These are phyloP conservation scores for Muntiacus reevesi DNA, from an alignment of 2,113 vertebrate genomes.

Conservation along the genomic window DNA sequence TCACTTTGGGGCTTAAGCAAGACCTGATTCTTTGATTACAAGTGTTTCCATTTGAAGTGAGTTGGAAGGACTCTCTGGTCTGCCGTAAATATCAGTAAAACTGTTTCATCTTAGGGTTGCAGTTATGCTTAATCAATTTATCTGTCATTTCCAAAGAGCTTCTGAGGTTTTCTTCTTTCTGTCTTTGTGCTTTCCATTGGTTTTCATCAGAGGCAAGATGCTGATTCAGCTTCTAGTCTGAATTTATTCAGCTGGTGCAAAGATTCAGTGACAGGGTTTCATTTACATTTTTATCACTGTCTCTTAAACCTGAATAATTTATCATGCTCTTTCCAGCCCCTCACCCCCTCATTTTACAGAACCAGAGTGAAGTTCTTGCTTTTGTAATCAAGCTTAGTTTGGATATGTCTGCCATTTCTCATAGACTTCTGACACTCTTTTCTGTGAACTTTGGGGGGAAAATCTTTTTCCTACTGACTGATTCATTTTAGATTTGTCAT, in stretches of 20 bases:
- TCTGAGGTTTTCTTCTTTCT: constrained; percentile 33
- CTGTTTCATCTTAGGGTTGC: not conserved
- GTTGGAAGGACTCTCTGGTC: not conserved
- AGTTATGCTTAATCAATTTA: constrained; percentile 5
- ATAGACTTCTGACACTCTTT: not conserved
- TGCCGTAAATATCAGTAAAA: not conserved
- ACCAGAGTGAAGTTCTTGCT: constrained; percentile 15
- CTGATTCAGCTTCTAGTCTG: constrained; percentile 62
- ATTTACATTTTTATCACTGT: constrained; percentile 68
- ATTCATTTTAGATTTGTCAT: not conserved
- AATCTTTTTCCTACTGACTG: not conserved
- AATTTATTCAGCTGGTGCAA: constrained; percentile 64
- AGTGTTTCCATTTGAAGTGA: not conserved
- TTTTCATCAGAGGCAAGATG: constrained; percentile 58
- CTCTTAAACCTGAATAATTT: constrained; percentile 69
- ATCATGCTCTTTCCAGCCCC: constrained; percentile 8
- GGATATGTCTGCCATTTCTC: constrained; percentile 16
- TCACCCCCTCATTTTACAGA: not conserved
- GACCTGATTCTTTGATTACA: constrained; percentile 42
- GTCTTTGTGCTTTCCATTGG: constrained; percentile 16
- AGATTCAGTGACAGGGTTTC: constrained; percentile 22
- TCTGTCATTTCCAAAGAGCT: constrained; percentile 44
- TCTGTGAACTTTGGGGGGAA: not conserved
- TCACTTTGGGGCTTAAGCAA: constrained; percentile 52
- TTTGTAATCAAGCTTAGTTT: constrained; percentile 18